Conservation (phyloP, 2,113 vertebrate species). For the Mus pahari region DNA sequence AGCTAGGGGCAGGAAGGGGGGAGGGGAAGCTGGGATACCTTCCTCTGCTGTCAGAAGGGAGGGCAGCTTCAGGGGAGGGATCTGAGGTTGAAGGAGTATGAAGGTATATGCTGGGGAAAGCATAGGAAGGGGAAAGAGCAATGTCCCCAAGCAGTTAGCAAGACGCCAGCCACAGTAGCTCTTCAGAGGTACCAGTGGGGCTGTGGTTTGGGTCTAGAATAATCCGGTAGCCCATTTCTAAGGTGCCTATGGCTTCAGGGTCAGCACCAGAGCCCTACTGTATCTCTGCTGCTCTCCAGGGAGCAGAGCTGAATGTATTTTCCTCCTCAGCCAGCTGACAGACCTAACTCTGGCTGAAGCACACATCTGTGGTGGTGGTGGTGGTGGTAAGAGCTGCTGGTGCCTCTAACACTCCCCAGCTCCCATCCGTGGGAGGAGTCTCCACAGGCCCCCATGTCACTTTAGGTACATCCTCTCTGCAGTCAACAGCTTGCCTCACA, state of each 20-base stretch:
- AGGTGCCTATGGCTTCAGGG: neutral
- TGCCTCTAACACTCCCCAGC: neutral
- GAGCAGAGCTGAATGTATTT: neutral
- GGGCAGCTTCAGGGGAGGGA: neutral
- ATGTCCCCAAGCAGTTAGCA: neutral
- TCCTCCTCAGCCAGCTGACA: neutral
- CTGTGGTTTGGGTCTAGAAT: neutral
- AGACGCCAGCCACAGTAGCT: neutral
- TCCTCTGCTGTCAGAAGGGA: neutral
- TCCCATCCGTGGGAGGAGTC: neutral
- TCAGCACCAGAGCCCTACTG: neutral
- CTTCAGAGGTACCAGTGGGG: neutral
- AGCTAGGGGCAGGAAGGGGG: neutral
- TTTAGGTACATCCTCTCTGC: neutral
- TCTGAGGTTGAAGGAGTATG: neutral
- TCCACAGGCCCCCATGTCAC: neutral
- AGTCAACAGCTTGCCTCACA: conserved; percentile 74
- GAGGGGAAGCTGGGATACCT: neutral
- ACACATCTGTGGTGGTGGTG: neutral
- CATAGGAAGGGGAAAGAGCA: neutral
- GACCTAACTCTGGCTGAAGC: neutral
- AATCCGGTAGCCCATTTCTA: neutral
- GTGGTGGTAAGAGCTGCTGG: neutral
- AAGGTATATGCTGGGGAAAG: neutral
- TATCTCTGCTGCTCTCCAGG: neutral